A percentile compares a stretch with the other conserved stretches of the same genome.
phyloP scores from a whole-genome alignment of 64 coral and sea anemone species.

The Exaiptasia diaphana region DNA sequence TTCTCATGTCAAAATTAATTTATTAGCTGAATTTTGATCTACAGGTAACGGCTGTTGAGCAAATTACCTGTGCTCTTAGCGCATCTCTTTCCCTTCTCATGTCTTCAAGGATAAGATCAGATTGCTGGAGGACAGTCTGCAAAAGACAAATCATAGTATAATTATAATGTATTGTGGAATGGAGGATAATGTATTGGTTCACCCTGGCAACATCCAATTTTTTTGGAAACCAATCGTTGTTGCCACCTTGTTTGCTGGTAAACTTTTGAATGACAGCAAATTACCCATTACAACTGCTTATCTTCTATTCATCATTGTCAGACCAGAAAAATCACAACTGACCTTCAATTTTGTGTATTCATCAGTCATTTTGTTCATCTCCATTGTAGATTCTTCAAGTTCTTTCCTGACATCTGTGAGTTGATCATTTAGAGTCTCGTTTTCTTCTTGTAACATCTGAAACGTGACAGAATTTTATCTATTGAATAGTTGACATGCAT shows the following conservation, averaged over 20 bases:
- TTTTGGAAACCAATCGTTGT: neutral
- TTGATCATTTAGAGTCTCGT: slow-evolving; percentile 75
- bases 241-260: too few species aligned
- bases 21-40: neutral
- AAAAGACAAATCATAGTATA: neutral
- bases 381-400: slow-evolving; percentile 71
- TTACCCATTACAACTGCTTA: neutral
- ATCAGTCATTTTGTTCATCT: slow-evolving; percentile 98
- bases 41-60: too few species aligned
- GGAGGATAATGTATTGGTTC: neutral
- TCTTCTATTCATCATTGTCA: neutral
- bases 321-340: neutral
- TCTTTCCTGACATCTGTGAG: slow-evolving; percentile 68
- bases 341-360: slow-evolving; percentile 95
- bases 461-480: neutral
- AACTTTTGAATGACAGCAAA: too few species aligned
- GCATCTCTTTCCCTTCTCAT: slow-evolving; percentile 96
- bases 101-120: slow-evolving; percentile 91
- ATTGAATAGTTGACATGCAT: too few species aligned
- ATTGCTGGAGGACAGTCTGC: slow-evolving; percentile 85
- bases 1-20: too few species aligned
- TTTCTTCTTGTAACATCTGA: slow-evolving; percentile 79
- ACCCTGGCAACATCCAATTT: neutral
- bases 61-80: slow-evolving; percentile 81
- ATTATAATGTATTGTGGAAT: neutral